These are phyloP conservation scores for Aricia artaxerxes DNA, from an alignment of 2,888 invertebrate species.

Conservation along the genomic window DNA sequence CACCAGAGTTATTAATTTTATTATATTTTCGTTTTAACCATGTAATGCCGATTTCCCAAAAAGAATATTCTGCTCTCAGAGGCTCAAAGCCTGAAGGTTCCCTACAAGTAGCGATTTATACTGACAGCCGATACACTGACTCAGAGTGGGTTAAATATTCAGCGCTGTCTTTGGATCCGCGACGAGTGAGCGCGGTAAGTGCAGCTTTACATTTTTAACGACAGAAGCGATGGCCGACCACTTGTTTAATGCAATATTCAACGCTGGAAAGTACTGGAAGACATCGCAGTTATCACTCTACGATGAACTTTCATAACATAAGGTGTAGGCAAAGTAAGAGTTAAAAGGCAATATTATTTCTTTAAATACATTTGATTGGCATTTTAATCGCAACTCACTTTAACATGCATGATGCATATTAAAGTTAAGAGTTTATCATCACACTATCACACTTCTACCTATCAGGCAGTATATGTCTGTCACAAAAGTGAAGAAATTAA, in stretches of 20 bases:
- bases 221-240: background rate
- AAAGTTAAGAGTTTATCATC: too few relatives aligned
- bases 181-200: background rate
- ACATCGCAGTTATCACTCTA: background rate
- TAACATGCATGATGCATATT: too few relatives aligned
- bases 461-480: too few relatives aligned
- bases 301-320: background rate
- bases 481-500: too few relatives aligned
- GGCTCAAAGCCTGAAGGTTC: background rate
- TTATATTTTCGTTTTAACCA: too few relatives aligned
- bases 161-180: background rate
- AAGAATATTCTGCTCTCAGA: background rate
- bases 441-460: too few relatives aligned
- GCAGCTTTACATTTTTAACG: slow-evolving; percentile 16
- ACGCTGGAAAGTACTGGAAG: background rate
- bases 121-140: background rate
- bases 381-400: too few relatives aligned
- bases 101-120: background rate
- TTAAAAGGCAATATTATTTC: too few relatives aligned
- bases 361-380: too few relatives aligned
- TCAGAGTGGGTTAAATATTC: background rate
- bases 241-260: slow-evolving; percentile 8
- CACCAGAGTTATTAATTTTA: too few relatives aligned
- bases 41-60: too few relatives aligned
- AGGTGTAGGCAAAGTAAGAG: background rate